Evolutionary conservation across 2,113 vertebrate species (phyloP), one percentile per base, ranked within the genome.

Genomic region (Elgaria multicarinata): DNA sequence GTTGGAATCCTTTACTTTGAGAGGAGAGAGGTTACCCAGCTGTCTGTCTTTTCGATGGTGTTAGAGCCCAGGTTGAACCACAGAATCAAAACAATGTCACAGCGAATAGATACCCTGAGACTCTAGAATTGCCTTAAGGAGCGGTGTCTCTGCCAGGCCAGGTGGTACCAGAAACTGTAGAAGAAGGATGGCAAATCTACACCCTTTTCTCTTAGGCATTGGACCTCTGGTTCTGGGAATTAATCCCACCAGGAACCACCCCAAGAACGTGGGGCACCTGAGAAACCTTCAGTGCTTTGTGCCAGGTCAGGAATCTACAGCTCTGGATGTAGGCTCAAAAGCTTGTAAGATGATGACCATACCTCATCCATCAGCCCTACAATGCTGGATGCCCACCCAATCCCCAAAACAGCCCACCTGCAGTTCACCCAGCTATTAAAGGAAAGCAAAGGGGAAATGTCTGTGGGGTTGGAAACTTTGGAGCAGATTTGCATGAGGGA

Each of bases 401-500:
- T 36, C 20, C 50, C 44, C 26, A n/a, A 62, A 13, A 42, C 33
- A 39, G 58, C 3, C 24, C 24, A 0, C 78, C 67, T 44, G 28
- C 26, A 9, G 28, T 53, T 62, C 24, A 1, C 44, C 69, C 91
- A 91, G 74, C 81, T 90, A 62, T 79, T 44, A 64, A 31, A 87
- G 28, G 44, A 50, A 53, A 50, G 82, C 20, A 39, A 28, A 67
- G n/a, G 58, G 26, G 39, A 76, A 66, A 72, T 18, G n/a, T 67
- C 67, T 86, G 12, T 33, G 6, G 36, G 9, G 62, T 2, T 33
- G 76, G 42, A 42, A 78, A 31, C 18, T 79, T 39, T 55, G 67
- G 53, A 72, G 46, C 12, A 88, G 87, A 39, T 55, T 62, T 5
- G 20, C 28, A n/a, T 22, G 13, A 44, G 53, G 87, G 55, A 82